Conservation (phyloP, 1,140 invertebrate genomes). For the Drosophila mauritiana region DNA sequence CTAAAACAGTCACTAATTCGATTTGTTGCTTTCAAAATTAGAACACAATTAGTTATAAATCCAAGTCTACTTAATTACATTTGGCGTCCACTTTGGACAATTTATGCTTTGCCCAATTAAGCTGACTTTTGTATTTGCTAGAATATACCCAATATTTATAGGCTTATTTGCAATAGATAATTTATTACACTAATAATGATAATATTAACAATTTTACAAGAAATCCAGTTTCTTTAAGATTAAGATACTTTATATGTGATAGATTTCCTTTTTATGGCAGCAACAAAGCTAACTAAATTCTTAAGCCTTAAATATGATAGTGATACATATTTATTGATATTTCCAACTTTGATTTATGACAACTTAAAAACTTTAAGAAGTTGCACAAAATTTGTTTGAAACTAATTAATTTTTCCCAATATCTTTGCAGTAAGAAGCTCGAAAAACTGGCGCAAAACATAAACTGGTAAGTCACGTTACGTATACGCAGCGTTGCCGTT, state of each 20-base stretch:
- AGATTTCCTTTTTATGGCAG: too few species aligned
- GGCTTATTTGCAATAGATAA: not conserved
- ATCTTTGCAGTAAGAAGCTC: conserved; percentile 2
- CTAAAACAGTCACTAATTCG: conserved; percentile 56
- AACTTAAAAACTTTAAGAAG: not conserved
- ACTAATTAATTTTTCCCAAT: not conserved
- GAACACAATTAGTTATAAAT: conserved; percentile 44
- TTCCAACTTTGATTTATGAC: too few species aligned
- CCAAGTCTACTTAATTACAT: conserved; percentile 52
- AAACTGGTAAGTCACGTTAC: conserved; percentile 32
- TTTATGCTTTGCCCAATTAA: conserved; percentile 30
- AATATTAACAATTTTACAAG: not conserved
- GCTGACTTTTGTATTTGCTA: not conserved
- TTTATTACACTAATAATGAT: not conserved
- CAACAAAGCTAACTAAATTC: too few species aligned
- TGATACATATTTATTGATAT: not conserved
- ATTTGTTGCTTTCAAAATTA: conserved; percentile 50
- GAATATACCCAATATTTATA: not conserved
- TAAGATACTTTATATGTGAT: too few species aligned
- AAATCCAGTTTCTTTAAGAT: too few species aligned
- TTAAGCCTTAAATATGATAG: not conserved
- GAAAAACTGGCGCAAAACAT: not conserved
- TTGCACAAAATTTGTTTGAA: not conserved
- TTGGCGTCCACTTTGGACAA: conserved; percentile 21
- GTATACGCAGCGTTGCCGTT: conserved; percentile 23